Evolutionary conservation across 2,113 vertebrate species (phyloP).

Genomic region (Mesocricetus auratus): DNA sequence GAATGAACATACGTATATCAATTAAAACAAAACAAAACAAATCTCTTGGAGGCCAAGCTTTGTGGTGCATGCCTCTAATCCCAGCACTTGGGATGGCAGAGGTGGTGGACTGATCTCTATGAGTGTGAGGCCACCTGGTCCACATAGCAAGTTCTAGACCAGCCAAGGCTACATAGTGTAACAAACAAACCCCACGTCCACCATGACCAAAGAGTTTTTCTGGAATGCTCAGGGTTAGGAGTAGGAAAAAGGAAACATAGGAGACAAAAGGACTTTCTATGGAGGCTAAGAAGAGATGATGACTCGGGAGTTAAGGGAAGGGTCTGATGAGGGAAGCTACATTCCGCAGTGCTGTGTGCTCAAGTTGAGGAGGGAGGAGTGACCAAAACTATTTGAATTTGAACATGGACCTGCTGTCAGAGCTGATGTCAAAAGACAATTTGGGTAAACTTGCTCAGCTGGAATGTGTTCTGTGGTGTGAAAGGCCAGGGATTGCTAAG

Average conservation of each 20-base stretch:
- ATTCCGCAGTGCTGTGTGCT: background rate
- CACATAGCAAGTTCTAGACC: background rate
- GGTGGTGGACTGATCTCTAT: background rate
- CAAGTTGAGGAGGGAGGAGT: background rate
- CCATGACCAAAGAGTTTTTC: background rate
- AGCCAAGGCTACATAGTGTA: background rate
- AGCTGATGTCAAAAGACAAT: background rate
- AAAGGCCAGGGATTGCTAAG: background rate
- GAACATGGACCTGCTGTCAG: background rate
- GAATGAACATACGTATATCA: background rate
- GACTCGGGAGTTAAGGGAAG: background rate
- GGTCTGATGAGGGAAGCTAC: background rate
- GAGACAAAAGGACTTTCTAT: background rate
- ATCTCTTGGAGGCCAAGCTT: background rate
- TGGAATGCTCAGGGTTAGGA: conserved; percentile 6
- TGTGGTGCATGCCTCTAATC: background rate
- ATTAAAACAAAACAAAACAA: background rate
- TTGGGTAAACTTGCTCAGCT: background rate
- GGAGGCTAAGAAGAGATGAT: background rate
- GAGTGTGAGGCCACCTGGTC: background rate
- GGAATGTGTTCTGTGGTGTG: background rate
- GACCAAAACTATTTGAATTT: background rate
- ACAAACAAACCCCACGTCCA: background rate
- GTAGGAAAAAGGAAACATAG: background rate
- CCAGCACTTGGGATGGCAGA: background rate